These are phyloP conservation scores for Drosophila ficusphila DNA, from an alignment of 1,140 invertebrate species.

Conservation along the genomic window DNA sequence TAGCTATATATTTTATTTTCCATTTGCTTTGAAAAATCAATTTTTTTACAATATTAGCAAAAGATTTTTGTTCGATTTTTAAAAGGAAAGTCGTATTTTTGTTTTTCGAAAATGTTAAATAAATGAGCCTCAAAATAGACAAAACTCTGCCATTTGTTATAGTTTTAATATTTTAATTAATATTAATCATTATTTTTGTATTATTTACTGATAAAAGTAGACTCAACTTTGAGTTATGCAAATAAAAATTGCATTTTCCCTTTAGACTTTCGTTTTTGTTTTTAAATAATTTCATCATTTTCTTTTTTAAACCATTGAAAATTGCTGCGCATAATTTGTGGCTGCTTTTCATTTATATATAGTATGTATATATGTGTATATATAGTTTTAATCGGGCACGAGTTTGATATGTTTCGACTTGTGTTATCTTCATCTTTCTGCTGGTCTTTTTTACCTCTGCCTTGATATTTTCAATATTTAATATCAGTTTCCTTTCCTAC, in stretches of 20 bases:
- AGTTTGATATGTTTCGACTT: conserved; percentile 84
- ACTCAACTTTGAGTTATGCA: conserved; percentile 49
- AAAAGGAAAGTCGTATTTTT: conserved; percentile 54
- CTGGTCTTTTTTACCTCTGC: conserved; percentile 14
- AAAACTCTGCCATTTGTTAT: conserved; percentile 64
- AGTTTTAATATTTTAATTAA: conserved; percentile 47
- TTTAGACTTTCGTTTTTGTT: conserved; percentile 17
- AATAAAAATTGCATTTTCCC: conserved; percentile 57
- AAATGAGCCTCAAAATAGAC: conserved; percentile 80
- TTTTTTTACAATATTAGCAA: conserved; percentile 77
- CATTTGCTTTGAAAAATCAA: conserved; percentile 61
- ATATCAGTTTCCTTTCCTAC: conserved; percentile 76
- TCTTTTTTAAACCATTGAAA: conserved; percentile 39
- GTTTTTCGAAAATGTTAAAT: conserved; percentile 61
- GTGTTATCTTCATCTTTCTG: conserved; percentile 49
- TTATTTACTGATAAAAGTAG: conserved; percentile 67
- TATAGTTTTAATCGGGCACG: conserved; percentile 78
- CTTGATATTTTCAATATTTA: conserved; percentile 72
- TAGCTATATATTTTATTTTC: conserved; percentile 60
- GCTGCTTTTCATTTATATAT: conserved; percentile 37
- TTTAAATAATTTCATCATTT: conserved; percentile 32
- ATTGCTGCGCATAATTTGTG: conserved; percentile 63
- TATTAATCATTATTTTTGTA: conserved; percentile 44
- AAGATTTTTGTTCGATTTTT: conserved; percentile 56
- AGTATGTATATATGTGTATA: conserved; percentile 47